Conservation (phyloP, 1,140 invertebrate genomes). For the Macrobrachium nipponense region DNA sequence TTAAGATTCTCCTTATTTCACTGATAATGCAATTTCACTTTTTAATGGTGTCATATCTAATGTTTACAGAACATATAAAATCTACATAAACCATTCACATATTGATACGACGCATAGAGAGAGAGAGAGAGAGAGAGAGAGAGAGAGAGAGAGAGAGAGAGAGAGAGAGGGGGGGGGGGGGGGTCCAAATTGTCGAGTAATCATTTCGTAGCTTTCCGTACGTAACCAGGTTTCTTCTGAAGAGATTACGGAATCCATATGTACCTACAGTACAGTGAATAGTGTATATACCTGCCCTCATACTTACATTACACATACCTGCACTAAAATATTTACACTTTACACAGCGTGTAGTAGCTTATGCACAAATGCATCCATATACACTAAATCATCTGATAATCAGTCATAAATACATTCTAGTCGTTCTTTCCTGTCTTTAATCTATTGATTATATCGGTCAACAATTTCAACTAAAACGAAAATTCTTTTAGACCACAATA, state of each 20-base stretch:
- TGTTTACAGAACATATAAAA: not conserved
- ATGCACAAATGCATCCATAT: conserved; percentile 21
- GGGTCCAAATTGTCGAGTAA: not conserved
- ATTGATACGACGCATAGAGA: no score
- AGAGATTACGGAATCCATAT: no score
- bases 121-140: conserved; percentile 1
- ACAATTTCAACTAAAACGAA: no score
- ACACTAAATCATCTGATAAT: not conserved
- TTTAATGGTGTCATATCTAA: no score
- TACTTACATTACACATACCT: not conserved
- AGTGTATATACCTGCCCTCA: conserved; percentile 3
- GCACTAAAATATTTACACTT: conserved; percentile 1
- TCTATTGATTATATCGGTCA: no score
- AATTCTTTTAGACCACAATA: no score
- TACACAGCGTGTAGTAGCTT: not conserved
- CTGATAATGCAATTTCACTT: no score
- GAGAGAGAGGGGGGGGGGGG: conserved; percentile 21
- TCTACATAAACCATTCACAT: not conserved
- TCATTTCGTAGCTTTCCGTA: no score
- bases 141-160: conserved; percentile 31
- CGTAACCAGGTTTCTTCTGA: no score
- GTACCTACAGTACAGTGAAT: not conserved
- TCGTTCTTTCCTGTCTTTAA: no score
- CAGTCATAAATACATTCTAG: no score
- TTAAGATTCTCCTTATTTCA: no score